phyloP scores from a whole-genome alignment of 1,140 invertebrate species.

The Eurosta solidaginis region DNA sequence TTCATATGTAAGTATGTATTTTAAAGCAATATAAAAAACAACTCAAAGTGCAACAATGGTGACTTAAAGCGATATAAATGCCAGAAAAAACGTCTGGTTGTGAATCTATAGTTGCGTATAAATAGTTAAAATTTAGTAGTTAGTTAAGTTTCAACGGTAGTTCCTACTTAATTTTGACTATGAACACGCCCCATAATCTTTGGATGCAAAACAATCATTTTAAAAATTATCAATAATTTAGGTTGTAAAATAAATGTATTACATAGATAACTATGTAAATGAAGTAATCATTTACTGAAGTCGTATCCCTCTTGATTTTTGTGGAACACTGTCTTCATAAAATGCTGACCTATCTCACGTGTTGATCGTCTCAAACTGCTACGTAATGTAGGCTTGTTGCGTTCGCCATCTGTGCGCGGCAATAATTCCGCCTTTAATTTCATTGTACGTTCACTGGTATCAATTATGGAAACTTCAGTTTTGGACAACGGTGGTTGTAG shows the following conservation, averaged over 20 bases:
- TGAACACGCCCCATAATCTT: too few species aligned
- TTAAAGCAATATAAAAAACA: not conserved
- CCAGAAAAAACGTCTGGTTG: too few species aligned
- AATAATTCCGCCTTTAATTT: slow-evolving; percentile 45
- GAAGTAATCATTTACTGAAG: slow-evolving; percentile 33
- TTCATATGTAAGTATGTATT: too few species aligned
- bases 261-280: too few species aligned
- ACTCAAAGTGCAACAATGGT: not conserved
- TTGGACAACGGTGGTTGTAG: not conserved
- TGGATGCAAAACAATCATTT: not conserved
- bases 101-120: too few species aligned
- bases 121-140: not conserved
- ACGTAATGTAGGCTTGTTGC: slow-evolving; percentile 50
- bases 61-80: not conserved
- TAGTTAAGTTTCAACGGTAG: too few species aligned
- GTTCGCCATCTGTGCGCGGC: slow-evolving; percentile 45
- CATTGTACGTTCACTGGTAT: slow-evolving; percentile 48
- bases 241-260: too few species aligned
- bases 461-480: slow-evolving; percentile 52
- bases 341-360: slow-evolving; percentile 48
- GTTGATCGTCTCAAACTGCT: slow-evolving; percentile 54
- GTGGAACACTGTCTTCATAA: slow-evolving; percentile 49
- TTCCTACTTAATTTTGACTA: too few species aligned
- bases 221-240: too few species aligned
- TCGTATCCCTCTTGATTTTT: slow-evolving; percentile 49